Evolutionary conservation across 1,140 invertebrate genomes (phyloP).

Genomic region (Thalassaphorura encarpata): DNA sequence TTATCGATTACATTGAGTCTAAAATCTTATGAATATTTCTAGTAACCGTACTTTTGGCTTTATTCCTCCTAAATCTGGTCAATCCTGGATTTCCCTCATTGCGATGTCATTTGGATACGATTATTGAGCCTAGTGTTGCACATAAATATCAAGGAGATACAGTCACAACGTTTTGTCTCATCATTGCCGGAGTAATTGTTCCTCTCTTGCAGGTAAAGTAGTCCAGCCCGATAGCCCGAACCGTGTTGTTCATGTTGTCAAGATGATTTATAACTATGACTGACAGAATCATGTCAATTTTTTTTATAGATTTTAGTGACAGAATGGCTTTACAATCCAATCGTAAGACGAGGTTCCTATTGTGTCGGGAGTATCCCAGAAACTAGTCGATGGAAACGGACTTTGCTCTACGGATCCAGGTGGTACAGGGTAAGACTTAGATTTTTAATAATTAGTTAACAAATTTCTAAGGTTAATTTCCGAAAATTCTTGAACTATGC

Average conservation of each 20-base stretch:
- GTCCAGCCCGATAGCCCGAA: not conserved
- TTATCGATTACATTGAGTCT: too few species aligned
- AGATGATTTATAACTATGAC: not conserved
- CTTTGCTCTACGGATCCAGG: not conserved
- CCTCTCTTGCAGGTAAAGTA: conserved; percentile 6
- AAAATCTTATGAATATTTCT: too few species aligned
- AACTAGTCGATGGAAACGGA: conserved; percentile 9
- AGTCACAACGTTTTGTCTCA: not conserved
- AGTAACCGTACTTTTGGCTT: not conserved
- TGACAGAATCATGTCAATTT: too few species aligned
- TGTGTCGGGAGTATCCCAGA: too few species aligned
- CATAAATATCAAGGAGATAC: conserved; percentile 13
- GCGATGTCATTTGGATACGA: not conserved
- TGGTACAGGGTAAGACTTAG: conserved; percentile 16
- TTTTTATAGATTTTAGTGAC: too few species aligned
- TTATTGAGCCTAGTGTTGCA: not conserved
- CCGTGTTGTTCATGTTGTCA: not conserved
- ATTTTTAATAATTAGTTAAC: too few species aligned
- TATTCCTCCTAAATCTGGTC: conserved; percentile 7
- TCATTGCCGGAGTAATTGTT: not conserved
- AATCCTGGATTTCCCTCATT: conserved; percentile 4
- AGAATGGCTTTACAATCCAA: too few species aligned
- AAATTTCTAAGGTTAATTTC: too few species aligned
- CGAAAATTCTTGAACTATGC: not conserved
- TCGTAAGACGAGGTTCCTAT: too few species aligned